These are phyloP conservation scores for Pyralis farinalis DNA, from an alignment of 2,888 invertebrate species.

Conservation along the genomic window DNA sequence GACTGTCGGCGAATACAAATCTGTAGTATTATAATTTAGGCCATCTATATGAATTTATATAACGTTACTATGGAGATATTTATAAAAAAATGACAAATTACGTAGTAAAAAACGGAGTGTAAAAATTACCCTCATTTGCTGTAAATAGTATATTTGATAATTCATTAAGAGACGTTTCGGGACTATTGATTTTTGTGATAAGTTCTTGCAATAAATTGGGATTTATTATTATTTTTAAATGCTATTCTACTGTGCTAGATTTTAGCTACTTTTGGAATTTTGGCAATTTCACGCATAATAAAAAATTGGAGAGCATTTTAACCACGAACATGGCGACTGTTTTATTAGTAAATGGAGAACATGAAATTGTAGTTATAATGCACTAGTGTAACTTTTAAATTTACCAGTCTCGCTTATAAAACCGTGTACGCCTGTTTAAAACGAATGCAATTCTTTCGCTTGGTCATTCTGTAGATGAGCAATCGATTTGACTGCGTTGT, in stretches of 20 bases:
- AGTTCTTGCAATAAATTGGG: conserved; percentile 64
- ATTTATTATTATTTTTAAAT: conserved; percentile 30
- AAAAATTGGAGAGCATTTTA: conserved; percentile 18
- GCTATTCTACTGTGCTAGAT: conserved; percentile 49
- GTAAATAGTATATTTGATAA: conserved; percentile 70
- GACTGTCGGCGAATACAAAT: conserved; percentile 40
- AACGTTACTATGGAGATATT: conserved; percentile 60
- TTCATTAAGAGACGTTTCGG: conserved; percentile 45
- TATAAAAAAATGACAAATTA: conserved; percentile 75
- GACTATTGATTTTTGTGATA: conserved; percentile 58
- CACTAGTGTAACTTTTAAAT: conserved; percentile 35
- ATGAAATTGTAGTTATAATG: conserved; percentile 42
- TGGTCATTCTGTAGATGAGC: no score
- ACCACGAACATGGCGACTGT: conserved; percentile 48
- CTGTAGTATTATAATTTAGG: conserved; percentile 69
- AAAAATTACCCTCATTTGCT: conserved; percentile 70
- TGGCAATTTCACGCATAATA: conserved; percentile 9
- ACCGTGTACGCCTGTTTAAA: conserved; percentile 9
- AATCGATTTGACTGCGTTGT: no score
- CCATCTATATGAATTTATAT: conserved; percentile 71
- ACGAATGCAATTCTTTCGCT: neutral
- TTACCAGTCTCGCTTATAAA: conserved; percentile 31
- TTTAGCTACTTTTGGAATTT: conserved; percentile 35
- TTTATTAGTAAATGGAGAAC: conserved; percentile 22
- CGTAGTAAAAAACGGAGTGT: conserved; percentile 60